Evolutionary conservation across 2,888 invertebrate genomes (phyloP).

Genomic region (Microctonus hyperodae): DNA sequence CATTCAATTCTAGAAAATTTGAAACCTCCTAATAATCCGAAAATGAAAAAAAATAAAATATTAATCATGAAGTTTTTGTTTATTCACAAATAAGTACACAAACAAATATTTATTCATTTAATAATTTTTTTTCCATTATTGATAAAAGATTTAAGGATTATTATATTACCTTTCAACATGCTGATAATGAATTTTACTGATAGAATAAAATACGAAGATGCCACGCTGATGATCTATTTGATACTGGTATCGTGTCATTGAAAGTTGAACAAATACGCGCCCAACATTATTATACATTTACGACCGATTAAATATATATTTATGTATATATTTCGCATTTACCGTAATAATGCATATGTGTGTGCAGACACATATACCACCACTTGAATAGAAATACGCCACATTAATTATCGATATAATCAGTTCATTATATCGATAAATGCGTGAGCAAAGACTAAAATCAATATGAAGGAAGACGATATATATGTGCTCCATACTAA

Average conservation of each 20-base stretch:
- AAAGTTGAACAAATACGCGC: conserved; percentile 35
- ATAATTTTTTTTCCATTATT: neutral
- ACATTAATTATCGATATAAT: too few relatives aligned
- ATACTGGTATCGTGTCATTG: conserved; percentile 7
- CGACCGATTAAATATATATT: neutral
- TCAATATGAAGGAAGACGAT: too few relatives aligned
- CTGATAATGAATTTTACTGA: neutral
- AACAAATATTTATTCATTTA: too few relatives aligned
- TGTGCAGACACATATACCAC: too few relatives aligned
- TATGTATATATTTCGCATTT: neutral
- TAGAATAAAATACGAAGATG: neutral
- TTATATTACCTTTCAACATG: conserved; percentile 16
- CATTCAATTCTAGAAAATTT: neutral
- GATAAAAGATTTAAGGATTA: neutral
- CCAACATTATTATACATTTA: conserved; percentile 19
- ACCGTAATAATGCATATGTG: too few relatives aligned
- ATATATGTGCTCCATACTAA: too few relatives aligned
- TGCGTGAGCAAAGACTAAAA: too few relatives aligned
- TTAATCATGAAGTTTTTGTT: too few relatives aligned
- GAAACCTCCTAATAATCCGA: neutral
- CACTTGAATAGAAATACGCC: too few relatives aligned
- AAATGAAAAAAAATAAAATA: neutral
- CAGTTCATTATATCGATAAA: too few relatives aligned
- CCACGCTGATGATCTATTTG: neutral
- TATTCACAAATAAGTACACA: too few relatives aligned